phyloP scores from a whole-genome alignment of 2,113 vertebrate species.

The Perccottus glenii region DNA sequence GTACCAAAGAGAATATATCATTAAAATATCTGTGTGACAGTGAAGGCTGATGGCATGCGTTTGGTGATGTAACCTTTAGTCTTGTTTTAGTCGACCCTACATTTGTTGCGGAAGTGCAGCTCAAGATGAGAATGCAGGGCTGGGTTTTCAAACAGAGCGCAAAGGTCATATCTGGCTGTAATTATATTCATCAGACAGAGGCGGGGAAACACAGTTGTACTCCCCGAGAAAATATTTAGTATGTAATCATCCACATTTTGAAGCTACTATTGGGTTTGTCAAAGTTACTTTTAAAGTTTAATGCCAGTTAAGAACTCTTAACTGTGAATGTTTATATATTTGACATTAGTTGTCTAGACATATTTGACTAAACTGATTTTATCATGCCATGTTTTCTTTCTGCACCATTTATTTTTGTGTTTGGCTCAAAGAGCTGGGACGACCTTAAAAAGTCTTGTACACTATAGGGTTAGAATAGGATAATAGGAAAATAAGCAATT shows the following conservation, averaged over 20 bases:
- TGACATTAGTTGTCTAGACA: too few relatives aligned
- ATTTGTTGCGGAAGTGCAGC: constrained; percentile 77
- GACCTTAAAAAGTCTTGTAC: too few relatives aligned
- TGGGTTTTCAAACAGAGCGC: constrained; percentile 68
- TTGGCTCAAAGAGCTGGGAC: too few relatives aligned
- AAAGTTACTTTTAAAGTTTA: too few relatives aligned
- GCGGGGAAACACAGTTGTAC: constrained; percentile 51
- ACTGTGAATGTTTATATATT: too few relatives aligned
- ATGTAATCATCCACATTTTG: constrained; percentile 46
- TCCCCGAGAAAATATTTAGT: constrained; percentile 70
- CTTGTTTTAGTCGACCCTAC: constrained; percentile 77
- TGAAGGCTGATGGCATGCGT: constrained; percentile 67
- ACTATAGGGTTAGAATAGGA: too few relatives aligned
- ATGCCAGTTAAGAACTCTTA: too few relatives aligned
- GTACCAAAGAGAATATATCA: constrained; percentile 71
- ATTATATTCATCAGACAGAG: constrained; percentile 79
- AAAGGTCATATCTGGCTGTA: constrained; percentile 82
- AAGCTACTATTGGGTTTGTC: constrained; percentile 50
- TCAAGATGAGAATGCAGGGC: constrained; percentile 65
- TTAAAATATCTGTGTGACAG: constrained; percentile 74
- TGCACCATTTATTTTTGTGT: too few relatives aligned
- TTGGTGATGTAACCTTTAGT: constrained; percentile 75
- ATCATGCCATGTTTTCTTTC: too few relatives aligned
- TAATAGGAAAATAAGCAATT: too few relatives aligned
- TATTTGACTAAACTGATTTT: too few relatives aligned